Base-by-base conservation (phyloP, 2,113 vertebrate genomes). In the Suncus etruscus region DNA sequence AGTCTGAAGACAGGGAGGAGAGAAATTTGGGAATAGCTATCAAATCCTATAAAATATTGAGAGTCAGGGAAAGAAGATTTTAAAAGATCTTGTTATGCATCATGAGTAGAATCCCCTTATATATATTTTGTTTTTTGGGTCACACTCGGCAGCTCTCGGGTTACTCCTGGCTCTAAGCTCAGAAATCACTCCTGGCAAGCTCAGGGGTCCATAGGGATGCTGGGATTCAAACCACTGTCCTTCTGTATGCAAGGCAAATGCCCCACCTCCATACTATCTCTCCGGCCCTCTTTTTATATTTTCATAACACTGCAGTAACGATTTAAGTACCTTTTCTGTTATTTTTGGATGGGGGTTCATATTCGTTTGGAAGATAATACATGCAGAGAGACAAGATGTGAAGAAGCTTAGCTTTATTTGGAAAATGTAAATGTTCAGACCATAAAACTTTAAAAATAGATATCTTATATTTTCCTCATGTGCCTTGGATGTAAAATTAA, bases 321-420 rank as follows among this genome's bases (percentile, higher is more conserved):
- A 78, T 86, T 93, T 94, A 83, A 93, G 90, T 91, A 65, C 73
- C 68, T 25, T 88, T 84, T 88, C 68, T 95, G 91, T 93, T 95
- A 93, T 93, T 87, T 96, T 95, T 95, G 94, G 92, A 91, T 94
- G 77, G 80, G 74, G 84, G 39, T 95, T 95, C 83, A 89, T 20
- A 24, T 94, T 93, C 92, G 91, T 93, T 92, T 78, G 87, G 93
- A 83, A 92, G 94, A 81, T 79, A 94, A 70, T 48, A 84, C 85
- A 1, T 65, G 86, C 22, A 5, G 92, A 95, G 92, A 95, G 86
- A 86, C 29, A 65, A 65, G 81, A 87, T 87, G 16, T 88, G 87
- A 92, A 87, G 54, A 73, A 63, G 68, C 39, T 90, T 82, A 90
- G 70, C 50, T 91, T 94, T 63, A 89, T 94, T 79, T 94, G 94